phyloP scores from a whole-genome alignment of 2,113 vertebrate species.

The Brachypodius melanocephalos region DNA sequence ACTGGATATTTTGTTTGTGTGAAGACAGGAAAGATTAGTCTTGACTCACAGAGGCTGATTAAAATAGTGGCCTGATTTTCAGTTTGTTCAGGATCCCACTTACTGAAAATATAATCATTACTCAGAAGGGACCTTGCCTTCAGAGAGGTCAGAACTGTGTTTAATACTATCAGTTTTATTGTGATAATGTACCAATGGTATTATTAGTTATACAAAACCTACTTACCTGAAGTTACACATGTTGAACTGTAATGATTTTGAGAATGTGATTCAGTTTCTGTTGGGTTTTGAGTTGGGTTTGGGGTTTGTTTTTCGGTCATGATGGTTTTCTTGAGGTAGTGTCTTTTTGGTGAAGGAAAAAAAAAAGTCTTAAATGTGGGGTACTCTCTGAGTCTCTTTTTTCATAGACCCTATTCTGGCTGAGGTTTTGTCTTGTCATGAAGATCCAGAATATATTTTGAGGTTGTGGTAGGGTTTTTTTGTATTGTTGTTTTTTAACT shows the following conservation, averaged over 20 bases:
- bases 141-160: neutral
- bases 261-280: neutral
- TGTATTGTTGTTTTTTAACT: neutral
- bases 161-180: neutral
- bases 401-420: neutral
- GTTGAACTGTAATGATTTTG: neutral
- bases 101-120: neutral
- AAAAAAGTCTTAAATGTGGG: neutral
- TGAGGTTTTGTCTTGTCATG: neutral
- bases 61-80: neutral
- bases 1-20: neutral
- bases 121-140: neutral
- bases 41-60: neutral
- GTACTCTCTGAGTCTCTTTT: neutral
- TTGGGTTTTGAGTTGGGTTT: neutral
- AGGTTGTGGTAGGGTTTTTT: neutral
- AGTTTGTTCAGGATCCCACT: neutral
- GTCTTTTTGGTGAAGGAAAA: neutral
- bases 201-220: neutral
- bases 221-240: neutral
- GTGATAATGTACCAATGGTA: no score
- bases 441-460: neutral
- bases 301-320: fast-evolving
- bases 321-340: neutral
- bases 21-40: neutral